Base-by-base conservation (phyloP, 2,797 vertebrate species). In the Cephalopachus bancanus region DNA sequence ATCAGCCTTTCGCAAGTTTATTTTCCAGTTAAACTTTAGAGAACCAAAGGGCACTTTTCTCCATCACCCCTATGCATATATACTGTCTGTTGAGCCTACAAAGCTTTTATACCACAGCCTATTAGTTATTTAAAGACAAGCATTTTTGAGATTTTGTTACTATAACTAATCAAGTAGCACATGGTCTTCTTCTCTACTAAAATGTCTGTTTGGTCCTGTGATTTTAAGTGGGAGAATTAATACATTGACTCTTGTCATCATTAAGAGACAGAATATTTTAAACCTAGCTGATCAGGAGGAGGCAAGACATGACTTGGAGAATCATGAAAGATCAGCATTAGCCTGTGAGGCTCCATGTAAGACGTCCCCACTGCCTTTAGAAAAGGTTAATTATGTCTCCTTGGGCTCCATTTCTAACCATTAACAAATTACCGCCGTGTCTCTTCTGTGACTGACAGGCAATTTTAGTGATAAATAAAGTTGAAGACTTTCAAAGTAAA, bases 391-490 rank as follows among this genome's bases (percentile, higher is more conserved):
- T 94, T 71, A 75, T 2, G 1, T 62, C 80, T 98, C 84, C 72
- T 78, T 83, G 33, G 65, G 59, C 60, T 83, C 81, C 69, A 71
- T 55, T 93, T 95, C 44, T 60, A 90, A 76, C 59, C 37, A 85
- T 83, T 94, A 90, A 89, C 81, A 94, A 78, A 93, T 95, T 97
- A 84, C 53, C 71, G 89, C 26, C 17, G 92, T 91, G 92, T 75
- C 78, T 96, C 62, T 96, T 95, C 72, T 90, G 83, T 76, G 51
- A 57, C 67, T 94, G 94, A 90, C 92, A 95, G 97, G 92, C 92
- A 94, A 95, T 97, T 96, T 86, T 94, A 92, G 65, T 97, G 93
- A 96, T 96, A 93, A 96, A 95, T 89, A 96, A 97, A 97, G 84
- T 89, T 94, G 85, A 97, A 97, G 80, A 83, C 74, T 94, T 97